Evolutionary conservation across 2,888 invertebrate genomes (phyloP).

Genomic region (Globia sparganii): DNA sequence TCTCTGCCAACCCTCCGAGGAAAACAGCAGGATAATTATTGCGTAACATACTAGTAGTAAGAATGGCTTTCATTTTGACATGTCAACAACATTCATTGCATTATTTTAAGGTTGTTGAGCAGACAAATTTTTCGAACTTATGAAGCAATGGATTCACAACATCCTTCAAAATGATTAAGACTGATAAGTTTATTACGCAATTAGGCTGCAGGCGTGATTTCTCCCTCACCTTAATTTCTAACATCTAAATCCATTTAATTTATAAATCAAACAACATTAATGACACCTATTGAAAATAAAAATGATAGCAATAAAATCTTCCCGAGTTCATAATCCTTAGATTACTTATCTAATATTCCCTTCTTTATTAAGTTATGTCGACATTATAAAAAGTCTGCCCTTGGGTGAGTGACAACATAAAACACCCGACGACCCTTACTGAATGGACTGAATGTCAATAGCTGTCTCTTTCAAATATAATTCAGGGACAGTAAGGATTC

Average conservation of each 20-base stretch:
- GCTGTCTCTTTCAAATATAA: conserved; percentile 41
- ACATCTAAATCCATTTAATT: not conserved
- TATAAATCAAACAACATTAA: too few species aligned
- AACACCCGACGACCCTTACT: conserved; percentile 54
- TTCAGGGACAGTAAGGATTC: conserved; percentile 44
- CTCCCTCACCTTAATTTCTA: not conserved
- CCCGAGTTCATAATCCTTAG: not conserved
- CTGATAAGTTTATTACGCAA: too few species aligned
- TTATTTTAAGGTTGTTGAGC: too few species aligned
- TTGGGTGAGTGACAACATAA: conserved; percentile 35
- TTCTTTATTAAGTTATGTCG: conserved; percentile 41
- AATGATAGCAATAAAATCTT: not conserved
- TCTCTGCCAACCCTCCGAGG: too few species aligned
- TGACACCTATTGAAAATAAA: not conserved
- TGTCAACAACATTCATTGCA: too few species aligned
- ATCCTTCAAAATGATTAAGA: too few species aligned
- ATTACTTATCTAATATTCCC: conserved; percentile 24
- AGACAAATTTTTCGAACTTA: too few species aligned
- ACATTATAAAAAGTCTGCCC: conserved; percentile 42
- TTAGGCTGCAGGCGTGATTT: not conserved
- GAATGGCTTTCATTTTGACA: too few species aligned
- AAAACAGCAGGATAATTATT: too few species aligned
- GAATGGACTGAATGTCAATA: conserved; percentile 59
- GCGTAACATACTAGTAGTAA: too few species aligned
- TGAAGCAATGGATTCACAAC: too few species aligned